Conservation (phyloP, 2,888 invertebrate genomes). For the Adineta ricciae region DNA sequence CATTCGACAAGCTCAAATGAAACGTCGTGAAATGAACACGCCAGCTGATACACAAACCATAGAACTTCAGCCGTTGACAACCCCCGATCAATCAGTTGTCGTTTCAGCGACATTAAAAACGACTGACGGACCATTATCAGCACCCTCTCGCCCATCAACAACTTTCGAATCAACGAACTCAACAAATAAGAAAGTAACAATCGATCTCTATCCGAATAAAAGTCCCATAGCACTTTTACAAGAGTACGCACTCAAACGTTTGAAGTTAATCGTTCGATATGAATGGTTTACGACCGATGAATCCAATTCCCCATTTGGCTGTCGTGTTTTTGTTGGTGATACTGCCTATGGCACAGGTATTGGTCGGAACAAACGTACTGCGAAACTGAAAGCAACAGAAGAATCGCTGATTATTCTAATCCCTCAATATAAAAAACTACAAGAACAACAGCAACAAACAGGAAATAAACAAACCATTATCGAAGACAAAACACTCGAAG, state of each 20-base stretch:
- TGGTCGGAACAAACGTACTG: constrained; percentile 31
- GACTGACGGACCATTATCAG: not conserved
- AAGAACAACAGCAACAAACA: not conserved
- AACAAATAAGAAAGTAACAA: constrained; percentile 4
- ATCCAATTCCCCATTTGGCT: constrained; percentile 28
- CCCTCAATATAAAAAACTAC: constrained; percentile 16
- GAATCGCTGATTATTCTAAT: constrained; percentile 6
- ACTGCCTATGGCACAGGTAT: constrained; percentile 30
- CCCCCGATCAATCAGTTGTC: not conserved
- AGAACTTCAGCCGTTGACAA: not conserved
- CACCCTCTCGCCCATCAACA: not conserved
- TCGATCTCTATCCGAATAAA: constrained; percentile 19
- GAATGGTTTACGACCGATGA: constrained; percentile 21
- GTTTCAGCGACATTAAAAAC: not conserved
- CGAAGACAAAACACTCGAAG: not conserved
- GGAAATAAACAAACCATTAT: not conserved
- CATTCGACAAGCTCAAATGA: constrained; percentile 20
- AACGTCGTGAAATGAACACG: not conserved
- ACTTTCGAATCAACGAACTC: not conserved
- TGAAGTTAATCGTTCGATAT: constrained; percentile 22
- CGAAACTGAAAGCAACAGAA: constrained; percentile 24
- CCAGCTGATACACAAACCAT: not conserved
- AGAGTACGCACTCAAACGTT: constrained; percentile 31
- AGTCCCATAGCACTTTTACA: constrained; percentile 28
- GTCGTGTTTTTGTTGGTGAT: constrained; percentile 31